Base-by-base conservation (phyloP, 2,113 vertebrate genomes). In the Tiliqua scincoides region DNA sequence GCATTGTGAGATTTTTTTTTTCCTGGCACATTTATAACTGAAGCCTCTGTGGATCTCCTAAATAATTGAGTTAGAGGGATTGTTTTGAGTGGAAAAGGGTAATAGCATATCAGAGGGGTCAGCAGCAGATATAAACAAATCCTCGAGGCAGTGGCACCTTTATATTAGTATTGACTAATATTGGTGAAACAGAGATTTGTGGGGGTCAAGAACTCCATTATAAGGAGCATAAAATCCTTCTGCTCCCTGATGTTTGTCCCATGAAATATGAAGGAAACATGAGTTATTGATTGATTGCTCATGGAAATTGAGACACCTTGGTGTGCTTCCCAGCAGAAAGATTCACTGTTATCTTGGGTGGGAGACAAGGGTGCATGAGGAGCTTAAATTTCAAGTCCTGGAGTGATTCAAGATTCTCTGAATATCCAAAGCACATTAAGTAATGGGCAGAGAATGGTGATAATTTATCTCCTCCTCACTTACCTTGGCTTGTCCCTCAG, bases 131-230 rank as follows among this genome's bases (percentile, higher is more conserved):
- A 82, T 91, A 87, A 70, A 72, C 75, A 90, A 79, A 91, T 71
- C 71, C 40, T 5, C 0, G 54, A 83, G 32, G 80, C 83, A 86
- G 54, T 63, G 85, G 77, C 83, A 89, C 63, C 74, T 91, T 88
- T 88, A 91, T 84, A 82, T 83, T 80, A 88, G n/a, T 89, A 93
- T 91, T 93, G 93, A 94, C 91, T 81, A 61, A 79, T 6, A 12
- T 62, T 89, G 67, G 67, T 72, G 83, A 80, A 87, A 91, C 82
- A 32, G 4, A 43, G 90, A 94, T 93, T 93, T 95, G 88, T 93
- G 70, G 37, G 83, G 84, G 63, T 93, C 83, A 88, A 76, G 59
- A 88, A 85, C 85, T 77, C 20, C 70, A 76, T 93, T 92, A 90
- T 74, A 76, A 77, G 86, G 85, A 86, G 76, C 65, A 74, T 92